Conservation (phyloP, 1,140 invertebrate species). For the Scaptodrosophila lebanonensis region DNA sequence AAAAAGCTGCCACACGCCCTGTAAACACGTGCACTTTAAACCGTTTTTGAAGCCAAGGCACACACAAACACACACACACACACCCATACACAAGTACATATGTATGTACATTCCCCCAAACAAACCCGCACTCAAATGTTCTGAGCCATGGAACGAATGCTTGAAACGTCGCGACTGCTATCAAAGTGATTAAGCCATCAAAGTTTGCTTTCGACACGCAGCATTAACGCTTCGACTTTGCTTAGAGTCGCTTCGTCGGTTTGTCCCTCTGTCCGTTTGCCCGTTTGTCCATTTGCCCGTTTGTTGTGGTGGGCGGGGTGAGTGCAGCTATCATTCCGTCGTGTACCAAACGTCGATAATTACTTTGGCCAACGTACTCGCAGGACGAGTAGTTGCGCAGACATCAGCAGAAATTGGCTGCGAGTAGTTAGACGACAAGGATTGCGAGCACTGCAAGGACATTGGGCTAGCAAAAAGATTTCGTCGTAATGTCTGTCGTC, state of each 20-base stretch:
- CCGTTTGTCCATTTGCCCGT: too few species aligned
- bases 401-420: slow-evolving; percentile 70
- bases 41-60: too few species aligned
- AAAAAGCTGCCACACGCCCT: slow-evolving; percentile 19
- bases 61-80: slow-evolving; percentile 5
- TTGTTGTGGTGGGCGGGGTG: slow-evolving; percentile 4
- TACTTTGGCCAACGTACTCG: slow-evolving; percentile 58
- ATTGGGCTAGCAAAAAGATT: slow-evolving; percentile 35
- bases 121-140: slow-evolving; percentile 6
- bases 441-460: not conserved
- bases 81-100: slow-evolving; percentile 48
- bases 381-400: slow-evolving; percentile 46
- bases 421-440: slow-evolving; percentile 16
- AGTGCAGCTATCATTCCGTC: slow-evolving; percentile 18
- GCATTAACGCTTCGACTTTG: slow-evolving; percentile 68
- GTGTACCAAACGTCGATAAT: slow-evolving; percentile 43
- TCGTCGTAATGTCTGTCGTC: slow-evolving; percentile 49
- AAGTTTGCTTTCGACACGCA: slow-evolving; percentile 70
- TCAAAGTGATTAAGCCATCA: slow-evolving; percentile 72
- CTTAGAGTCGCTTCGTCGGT: slow-evolving; percentile 15
- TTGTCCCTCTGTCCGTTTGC: too few species aligned
- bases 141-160: too few species aligned
- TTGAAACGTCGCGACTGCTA: slow-evolving; percentile 10
- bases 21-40: slow-evolving; percentile 52
- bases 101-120: slow-evolving; percentile 36